These are phyloP conservation scores for Ormyrus thymus DNA, from an alignment of 2,888 invertebrate genomes.

Conservation along the genomic window DNA sequence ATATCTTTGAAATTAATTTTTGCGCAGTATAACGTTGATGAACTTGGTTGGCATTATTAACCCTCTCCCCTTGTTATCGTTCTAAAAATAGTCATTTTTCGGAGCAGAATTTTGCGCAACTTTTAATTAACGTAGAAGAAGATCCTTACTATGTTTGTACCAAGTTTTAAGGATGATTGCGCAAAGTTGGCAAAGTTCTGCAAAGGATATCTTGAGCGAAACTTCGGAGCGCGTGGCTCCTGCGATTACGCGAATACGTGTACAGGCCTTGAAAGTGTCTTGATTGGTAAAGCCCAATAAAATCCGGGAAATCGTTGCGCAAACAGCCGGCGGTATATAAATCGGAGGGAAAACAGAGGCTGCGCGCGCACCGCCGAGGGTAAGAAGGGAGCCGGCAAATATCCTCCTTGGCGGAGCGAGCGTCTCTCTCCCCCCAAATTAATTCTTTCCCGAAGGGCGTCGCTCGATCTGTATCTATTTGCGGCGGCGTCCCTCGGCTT, in stretches of 20 bases:
- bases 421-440: conserved; percentile 44
- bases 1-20: too few species aligned
- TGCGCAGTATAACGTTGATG: too few species aligned
- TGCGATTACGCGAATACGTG: too few species aligned
- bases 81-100: too few species aligned
- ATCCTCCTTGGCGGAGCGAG: conserved; percentile 28
- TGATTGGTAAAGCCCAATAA: conserved; percentile 30
- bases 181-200: not conserved
- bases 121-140: too few species aligned
- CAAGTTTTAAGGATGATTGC: conserved; percentile 1
- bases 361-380: too few species aligned
- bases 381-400: conserved; percentile 44
- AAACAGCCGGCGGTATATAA: conserved; percentile 15
- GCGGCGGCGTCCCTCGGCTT: not conserved
- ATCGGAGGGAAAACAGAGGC: not conserved
- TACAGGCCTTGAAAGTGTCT: not conserved
- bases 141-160: not conserved
- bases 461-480: conserved; percentile 35
- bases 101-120: too few species aligned
- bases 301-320: conserved; percentile 36
- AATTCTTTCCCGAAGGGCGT: conserved; percentile 28
- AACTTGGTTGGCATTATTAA: too few species aligned
- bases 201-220: too few species aligned
- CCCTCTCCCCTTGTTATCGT: too few species aligned
- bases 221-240: too few species aligned